These are phyloP conservation scores for Caiman crocodilus DNA, from an alignment of 2,797 vertebrate genomes.

Conservation along the genomic window DNA sequence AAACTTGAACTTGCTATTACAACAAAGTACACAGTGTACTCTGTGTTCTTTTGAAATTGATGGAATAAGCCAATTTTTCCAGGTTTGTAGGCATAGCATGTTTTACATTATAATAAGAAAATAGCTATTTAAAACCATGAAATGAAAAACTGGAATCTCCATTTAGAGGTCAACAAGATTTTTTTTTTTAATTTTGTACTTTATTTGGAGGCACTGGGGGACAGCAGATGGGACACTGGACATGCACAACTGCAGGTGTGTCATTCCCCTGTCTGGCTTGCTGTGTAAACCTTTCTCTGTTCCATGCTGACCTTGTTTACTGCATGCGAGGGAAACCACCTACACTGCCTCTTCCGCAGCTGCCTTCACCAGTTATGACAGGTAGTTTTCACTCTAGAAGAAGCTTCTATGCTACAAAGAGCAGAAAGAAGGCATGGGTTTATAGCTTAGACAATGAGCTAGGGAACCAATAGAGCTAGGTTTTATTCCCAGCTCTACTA, in stretches of 20 bases:
- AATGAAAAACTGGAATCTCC: conserved; percentile 52
- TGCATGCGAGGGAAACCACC: not conserved
- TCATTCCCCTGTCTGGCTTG: not conserved
- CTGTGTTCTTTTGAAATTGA: conserved; percentile 69
- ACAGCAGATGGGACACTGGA: not conserved
- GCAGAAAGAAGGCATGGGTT: not conserved
- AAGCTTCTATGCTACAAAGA: not conserved
- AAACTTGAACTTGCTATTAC: conserved; percentile 59
- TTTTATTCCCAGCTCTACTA: conserved; percentile 23
- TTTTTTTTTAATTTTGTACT: conserved; percentile 29
- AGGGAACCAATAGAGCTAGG: not conserved
- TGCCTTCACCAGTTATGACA: not conserved
- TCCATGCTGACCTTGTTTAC: not conserved
- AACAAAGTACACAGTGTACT: conserved; percentile 52
- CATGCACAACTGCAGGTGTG: fast-evolving
- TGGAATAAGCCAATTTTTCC: conserved; percentile 67
- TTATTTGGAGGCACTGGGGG: conserved; percentile 8
- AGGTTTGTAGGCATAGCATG: conserved; percentile 68
- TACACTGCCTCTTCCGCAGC: not conserved
- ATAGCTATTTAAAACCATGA: conserved; percentile 69
- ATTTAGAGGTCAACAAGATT: conserved; percentile 67
- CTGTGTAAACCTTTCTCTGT: not conserved
- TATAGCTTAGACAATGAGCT: conserved; percentile 8
- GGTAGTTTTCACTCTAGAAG: not conserved
- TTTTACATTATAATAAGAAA: conserved; percentile 73